Evolutionary conservation across 2,888 invertebrate species (phyloP).

Genomic region (Meiosimyza platycephala): DNA sequence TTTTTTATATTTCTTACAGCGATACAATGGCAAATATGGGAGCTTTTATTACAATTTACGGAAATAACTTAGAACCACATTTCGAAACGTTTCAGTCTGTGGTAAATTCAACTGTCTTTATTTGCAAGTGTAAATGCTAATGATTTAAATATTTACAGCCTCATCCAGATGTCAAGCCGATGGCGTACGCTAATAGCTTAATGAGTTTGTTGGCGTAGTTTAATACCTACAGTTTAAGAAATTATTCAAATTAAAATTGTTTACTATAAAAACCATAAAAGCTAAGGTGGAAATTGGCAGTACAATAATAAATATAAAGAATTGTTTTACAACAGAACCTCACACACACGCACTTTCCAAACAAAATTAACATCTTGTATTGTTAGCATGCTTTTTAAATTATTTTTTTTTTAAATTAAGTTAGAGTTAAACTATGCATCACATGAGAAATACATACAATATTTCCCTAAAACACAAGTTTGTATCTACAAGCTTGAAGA

Average conservation of each 20-base stretch:
- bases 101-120: slow-evolving; percentile 72
- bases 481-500: too few relatives aligned
- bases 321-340: slow-evolving; percentile 1
- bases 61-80: slow-evolving; percentile 89
- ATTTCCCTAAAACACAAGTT: too few relatives aligned
- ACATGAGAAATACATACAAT: too few relatives aligned
- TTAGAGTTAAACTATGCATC: too few relatives aligned
- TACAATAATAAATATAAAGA: slow-evolving; percentile 21
- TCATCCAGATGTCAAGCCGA: slow-evolving; percentile 96
- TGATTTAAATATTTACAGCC: slow-evolving; percentile 75
- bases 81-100: slow-evolving; percentile 95
- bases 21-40: slow-evolving; percentile 99
- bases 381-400: slow-evolving; percentile 11
- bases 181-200: slow-evolving; percentile 94
- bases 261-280: background rate
- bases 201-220: slow-evolving; percentile 73
- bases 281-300: slow-evolving; percentile 1
- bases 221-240: slow-evolving; percentile 35
- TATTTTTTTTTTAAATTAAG: background rate
- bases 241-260: slow-evolving; percentile 8
- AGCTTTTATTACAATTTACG: slow-evolving; percentile 95
- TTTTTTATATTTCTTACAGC: slow-evolving; percentile 70
- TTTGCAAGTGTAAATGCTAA: too few relatives aligned
- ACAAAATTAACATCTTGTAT: background rate
- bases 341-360: slow-evolving; percentile 11